Conservation (phyloP, 2,797 vertebrate genomes). For the Potorous gilbertii region DNA sequence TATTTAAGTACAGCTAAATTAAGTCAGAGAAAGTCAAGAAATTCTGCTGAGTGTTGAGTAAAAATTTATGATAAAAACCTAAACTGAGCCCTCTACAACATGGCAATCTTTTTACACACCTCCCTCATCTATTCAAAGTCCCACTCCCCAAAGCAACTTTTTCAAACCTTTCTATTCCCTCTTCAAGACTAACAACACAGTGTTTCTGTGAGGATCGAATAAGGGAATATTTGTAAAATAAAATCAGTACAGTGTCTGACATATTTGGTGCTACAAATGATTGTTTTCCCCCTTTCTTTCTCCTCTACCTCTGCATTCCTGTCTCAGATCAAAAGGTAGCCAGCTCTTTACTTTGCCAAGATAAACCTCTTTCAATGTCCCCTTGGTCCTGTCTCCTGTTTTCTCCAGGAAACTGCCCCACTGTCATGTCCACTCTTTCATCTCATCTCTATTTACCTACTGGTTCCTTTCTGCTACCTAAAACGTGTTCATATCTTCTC, state of each 20-base stretch:
- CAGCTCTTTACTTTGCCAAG: background rate
- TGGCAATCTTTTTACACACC: background rate
- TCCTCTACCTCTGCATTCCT: background rate
- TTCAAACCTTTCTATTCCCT: background rate
- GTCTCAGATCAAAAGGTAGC: background rate
- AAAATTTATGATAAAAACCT: background rate
- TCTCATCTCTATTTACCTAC: background rate
- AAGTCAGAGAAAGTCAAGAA: background rate
- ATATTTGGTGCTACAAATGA: background rate
- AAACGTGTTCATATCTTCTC: background rate
- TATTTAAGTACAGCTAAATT: background rate
- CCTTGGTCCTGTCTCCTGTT: background rate
- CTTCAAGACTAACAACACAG: too few relatives aligned
- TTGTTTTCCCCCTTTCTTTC: background rate
- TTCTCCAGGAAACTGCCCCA: background rate
- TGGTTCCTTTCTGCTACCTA: background rate
- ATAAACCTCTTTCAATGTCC: background rate
- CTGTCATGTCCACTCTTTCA: background rate
- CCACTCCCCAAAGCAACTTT: background rate
- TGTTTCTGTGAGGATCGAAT: background rate
- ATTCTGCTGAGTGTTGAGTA: background rate
- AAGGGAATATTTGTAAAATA: background rate
- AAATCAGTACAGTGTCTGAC: background rate
- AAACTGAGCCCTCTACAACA: background rate
- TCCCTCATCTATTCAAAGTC: background rate